Evolutionary conservation across 2,797 vertebrate species (phyloP).

Genomic region (Coccyzus lansbergi): DNA sequence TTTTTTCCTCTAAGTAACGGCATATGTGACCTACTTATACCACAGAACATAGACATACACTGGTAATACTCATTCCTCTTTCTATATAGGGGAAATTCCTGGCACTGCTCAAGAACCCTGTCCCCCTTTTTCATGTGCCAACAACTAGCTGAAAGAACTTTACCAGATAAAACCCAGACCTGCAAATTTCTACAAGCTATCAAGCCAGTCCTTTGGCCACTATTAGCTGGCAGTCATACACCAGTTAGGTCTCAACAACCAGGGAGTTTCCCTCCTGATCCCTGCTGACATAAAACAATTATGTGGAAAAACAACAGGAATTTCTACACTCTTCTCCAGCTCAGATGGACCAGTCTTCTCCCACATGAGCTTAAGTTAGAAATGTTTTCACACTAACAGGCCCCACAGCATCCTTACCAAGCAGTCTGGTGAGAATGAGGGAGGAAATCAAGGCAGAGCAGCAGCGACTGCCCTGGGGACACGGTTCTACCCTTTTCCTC

Average conservation of each 20-base stretch:
- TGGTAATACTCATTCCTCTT: neutral
- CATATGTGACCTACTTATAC: neutral
- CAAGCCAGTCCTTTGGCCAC: neutral
- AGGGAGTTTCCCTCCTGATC: neutral
- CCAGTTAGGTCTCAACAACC: neutral
- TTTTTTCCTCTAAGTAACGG: neutral
- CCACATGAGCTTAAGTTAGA: neutral
- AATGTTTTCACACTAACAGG: neutral
- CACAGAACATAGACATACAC: neutral
- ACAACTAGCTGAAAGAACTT: neutral
- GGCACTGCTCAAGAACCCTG: neutral
- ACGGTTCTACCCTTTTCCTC: neutral
- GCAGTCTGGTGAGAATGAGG: too few relatives aligned
- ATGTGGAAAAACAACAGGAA: neutral
- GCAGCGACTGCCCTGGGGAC: neutral
- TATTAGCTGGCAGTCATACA: neutral
- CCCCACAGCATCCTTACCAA: neutral
- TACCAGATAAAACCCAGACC: neutral
- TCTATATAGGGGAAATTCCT: neutral
- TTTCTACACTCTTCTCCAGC: neutral
- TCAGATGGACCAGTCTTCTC: too few relatives aligned
- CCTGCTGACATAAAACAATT: fast-evolving
- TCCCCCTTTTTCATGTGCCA: neutral
- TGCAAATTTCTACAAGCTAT: neutral
- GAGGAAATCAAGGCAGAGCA: neutral